A percentile compares a stretch with the other conserved stretches of the same genome.
phyloP scores from a whole-genome alignment of 2,888 invertebrate genomes.

The Ichneumoninae sp. region DNA sequence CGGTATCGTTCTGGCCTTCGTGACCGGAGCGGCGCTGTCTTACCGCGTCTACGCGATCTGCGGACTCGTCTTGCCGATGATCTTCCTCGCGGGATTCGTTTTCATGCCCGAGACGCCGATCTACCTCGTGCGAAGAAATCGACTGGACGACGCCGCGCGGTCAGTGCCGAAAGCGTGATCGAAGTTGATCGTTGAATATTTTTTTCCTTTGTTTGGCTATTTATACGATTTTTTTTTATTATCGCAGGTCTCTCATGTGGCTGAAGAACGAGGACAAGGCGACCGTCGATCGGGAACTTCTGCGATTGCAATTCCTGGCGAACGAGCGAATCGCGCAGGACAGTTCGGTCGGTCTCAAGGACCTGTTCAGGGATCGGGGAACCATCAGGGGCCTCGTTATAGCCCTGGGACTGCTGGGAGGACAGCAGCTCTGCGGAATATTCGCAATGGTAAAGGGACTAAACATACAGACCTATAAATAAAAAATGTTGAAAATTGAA shows the following conservation, averaged over 20 bases:
- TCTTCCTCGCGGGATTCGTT: slow-evolving; percentile 83
- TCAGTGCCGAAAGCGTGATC: slow-evolving; percentile 68
- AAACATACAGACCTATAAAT: slow-evolving; percentile 57
- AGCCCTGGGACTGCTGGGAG: slow-evolving; percentile 80
- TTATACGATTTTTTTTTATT: background rate
- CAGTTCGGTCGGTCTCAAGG: slow-evolving; percentile 73
- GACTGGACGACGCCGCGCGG: slow-evolving; percentile 81
- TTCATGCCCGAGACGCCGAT: slow-evolving; percentile 87
- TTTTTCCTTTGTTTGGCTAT: background rate
- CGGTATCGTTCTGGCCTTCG: slow-evolving; percentile 83
- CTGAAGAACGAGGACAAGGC: slow-evolving; percentile 75
- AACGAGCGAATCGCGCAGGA: slow-evolving; percentile 70
- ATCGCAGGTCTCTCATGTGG: slow-evolving; percentile 76
- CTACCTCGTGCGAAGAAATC: slow-evolving; percentile 81
- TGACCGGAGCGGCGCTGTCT: slow-evolving; percentile 83
- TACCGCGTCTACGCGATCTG: slow-evolving; percentile 84
- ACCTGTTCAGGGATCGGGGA: slow-evolving; percentile 81
- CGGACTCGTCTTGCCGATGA: slow-evolving; percentile 82
- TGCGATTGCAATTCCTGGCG: slow-evolving; percentile 72
- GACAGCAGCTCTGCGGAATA: slow-evolving; percentile 84
- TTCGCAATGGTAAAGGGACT: slow-evolving; percentile 81
- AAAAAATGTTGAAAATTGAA: no score
- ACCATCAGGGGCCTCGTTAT: slow-evolving; percentile 82
- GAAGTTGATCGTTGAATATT: background rate
- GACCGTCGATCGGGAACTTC: slow-evolving; percentile 76